Evolutionary conservation across 2,113 vertebrate genomes (phyloP), one percentile per base, ranked within the genome.

Genomic region (Myrmophylax atrothorax): DNA sequence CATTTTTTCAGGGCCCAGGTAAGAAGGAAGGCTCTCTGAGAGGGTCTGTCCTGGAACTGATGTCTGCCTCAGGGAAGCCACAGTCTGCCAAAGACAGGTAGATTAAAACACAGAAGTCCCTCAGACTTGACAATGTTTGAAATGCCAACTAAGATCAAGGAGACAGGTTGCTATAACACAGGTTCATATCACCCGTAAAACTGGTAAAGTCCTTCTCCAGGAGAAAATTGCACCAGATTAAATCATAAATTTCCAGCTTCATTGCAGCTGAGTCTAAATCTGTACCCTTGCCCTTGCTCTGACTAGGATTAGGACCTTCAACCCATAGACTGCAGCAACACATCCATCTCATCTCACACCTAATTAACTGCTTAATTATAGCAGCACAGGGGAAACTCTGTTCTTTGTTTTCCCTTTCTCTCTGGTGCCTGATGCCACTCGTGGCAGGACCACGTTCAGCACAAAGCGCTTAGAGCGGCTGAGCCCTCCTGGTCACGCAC

Each of bases 341-440:
- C 26, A 52, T n/a, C 31, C 28, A 55, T 81, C 47, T 80, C 64
- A 56, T 22, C 69, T 92, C 47, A 59, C 24, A 56, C 16, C 22
- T 88, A 86, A 92, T 93, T 84, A 93, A 47, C 64, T 47, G 24
- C 26, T 77, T 90, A 70, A 81, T 92, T 95, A 89, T 38, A 89
- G 50, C 63, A 74, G 50, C 68, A 59, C 42, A 52, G 29, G 35
- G 23, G 15, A 58, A 90, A 82, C 23, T 63, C 73, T 72, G 38
- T 62, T 68, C 24, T 79, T 77, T 68, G 40, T 20, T 82, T 82
- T 84, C 25, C 17, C 33, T 81, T 82, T 76, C 35, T 80, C 38
- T 67, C 35, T 73, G 62, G 20, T 69, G 44, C 19, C 9, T 47
- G 40, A 47, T 72, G 31, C 28, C 15, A 4, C 44, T 60, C 14